Conservation (phyloP, 2,888 invertebrate species). For the Exocentrus adspersus region DNA sequence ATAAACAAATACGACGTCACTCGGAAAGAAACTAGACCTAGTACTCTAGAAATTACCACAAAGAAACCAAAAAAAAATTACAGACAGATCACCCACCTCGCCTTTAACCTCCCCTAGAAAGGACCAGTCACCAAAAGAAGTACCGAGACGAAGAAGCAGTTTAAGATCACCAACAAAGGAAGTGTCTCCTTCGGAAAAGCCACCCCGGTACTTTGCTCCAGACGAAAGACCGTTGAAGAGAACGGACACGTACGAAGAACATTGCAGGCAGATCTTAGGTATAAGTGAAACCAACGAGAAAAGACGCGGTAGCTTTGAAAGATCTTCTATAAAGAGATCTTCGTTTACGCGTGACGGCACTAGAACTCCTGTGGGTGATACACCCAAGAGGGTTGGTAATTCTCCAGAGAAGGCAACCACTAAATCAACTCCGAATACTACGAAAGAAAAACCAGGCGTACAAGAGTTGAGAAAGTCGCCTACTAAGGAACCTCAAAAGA, state of each 20-base stretch:
- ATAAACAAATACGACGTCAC: conserved; percentile 28
- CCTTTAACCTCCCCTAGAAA: conserved; percentile 47
- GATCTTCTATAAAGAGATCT: conserved; percentile 32
- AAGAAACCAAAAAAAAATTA: conserved; percentile 52
- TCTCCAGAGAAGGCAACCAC: conserved; percentile 26
- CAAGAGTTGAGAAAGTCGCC: conserved; percentile 40
- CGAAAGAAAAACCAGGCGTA: conserved; percentile 33
- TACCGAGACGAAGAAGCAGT: conserved; percentile 65
- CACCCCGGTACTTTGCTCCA: conserved; percentile 61
- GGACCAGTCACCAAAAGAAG: conserved; percentile 30
- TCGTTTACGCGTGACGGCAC: conserved; percentile 38
- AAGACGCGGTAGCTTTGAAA: conserved; percentile 47
- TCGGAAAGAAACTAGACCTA: conserved; percentile 43
- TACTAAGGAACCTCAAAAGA: conserved; percentile 33
- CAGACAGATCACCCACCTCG: conserved; percentile 56
- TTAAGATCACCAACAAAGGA: conserved; percentile 53
- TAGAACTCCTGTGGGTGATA: conserved; percentile 30
- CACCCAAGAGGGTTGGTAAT: conserved; percentile 1
- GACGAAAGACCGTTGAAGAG: conserved; percentile 66
- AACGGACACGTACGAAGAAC: conserved; percentile 78
- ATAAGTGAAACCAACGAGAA: conserved; percentile 64
- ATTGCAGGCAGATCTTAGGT: conserved; percentile 76
- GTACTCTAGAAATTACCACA: conserved; percentile 48
- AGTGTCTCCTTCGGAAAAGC: conserved; percentile 62
- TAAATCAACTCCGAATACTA: conserved; percentile 29